Percentiles rank a stretch among this genome's conserved stretches.
These are phyloP conservation scores for Glossophaga mutica DNA, from an alignment of 2,797 vertebrate genomes.

Conservation along the genomic window DNA sequence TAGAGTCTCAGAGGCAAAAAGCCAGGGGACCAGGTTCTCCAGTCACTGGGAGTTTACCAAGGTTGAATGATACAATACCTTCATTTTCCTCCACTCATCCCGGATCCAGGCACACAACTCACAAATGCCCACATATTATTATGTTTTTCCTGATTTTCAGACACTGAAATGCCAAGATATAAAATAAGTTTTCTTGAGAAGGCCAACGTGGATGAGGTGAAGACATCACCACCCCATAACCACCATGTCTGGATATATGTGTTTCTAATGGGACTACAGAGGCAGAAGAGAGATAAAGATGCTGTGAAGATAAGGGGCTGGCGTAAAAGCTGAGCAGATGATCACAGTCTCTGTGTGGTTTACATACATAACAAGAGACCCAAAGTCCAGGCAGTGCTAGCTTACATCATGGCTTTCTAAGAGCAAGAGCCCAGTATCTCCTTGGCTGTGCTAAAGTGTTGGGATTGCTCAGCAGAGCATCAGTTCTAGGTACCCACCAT, in stretches of 20 bases:
- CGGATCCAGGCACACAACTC: neutral
- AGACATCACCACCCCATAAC: neutral
- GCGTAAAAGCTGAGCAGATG: neutral
- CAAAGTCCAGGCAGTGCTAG: neutral
- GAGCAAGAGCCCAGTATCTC: neutral
- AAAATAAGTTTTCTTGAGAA: neutral
- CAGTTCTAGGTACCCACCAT: neutral
- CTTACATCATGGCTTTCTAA: neutral
- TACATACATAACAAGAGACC: neutral
- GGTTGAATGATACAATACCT: neutral
- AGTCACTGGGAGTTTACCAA: neutral
- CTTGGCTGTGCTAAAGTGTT: neutral
- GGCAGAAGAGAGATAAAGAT: neutral
- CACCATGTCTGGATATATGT: neutral
- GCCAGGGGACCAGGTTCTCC: neutral
- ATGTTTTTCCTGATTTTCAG: neutral
- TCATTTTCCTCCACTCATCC: neutral
- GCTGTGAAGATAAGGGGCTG: neutral
- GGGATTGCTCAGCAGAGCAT: neutral
- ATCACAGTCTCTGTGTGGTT: neutral
- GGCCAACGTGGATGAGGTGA: neutral
- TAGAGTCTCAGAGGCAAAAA: neutral
- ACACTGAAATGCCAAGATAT: neutral
- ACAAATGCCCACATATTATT: neutral
- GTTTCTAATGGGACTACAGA: neutral